Percentiles rank a stretch among this genome's conserved stretches.
Evolutionary conservation across 2,888 invertebrate genomes (phyloP).

Genomic region (Alviniconcha strummeri): DNA sequence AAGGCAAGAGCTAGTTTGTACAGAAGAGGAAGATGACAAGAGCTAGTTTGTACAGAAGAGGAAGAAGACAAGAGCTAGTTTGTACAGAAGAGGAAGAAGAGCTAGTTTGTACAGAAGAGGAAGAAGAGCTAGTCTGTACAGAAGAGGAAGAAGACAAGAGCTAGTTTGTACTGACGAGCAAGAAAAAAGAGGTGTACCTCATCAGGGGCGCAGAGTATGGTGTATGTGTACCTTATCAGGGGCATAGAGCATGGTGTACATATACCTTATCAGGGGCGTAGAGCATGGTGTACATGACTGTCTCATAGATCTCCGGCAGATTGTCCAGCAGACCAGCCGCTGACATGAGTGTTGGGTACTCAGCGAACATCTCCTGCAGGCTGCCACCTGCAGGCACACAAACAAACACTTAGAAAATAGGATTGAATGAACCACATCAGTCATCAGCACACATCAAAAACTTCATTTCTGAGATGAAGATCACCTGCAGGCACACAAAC

Average conservation of each 20-base stretch:
- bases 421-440: too few species aligned
- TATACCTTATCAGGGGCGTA: slow-evolving; percentile 37
- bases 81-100: too few species aligned
- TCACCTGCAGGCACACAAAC: slow-evolving; percentile 25
- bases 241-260: background rate
- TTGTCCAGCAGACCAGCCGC: slow-evolving; percentile 35
- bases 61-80: too few species aligned
- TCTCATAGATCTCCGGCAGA: slow-evolving; percentile 42
- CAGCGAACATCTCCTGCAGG: slow-evolving; percentile 29
- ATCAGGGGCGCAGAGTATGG: background rate
- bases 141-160: too few species aligned
- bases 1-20: background rate
- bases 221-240: background rate
- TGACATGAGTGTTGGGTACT: slow-evolving; percentile 37
- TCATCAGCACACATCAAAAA: too few species aligned
- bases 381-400: slow-evolving; percentile 27
- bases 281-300: slow-evolving; percentile 35
- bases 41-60: too few species aligned
- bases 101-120: background rate
- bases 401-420: background rate
- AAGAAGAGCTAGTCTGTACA: background rate
- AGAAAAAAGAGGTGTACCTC: background rate
- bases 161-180: background rate
- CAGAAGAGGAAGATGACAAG: too few species aligned
- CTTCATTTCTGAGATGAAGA: too few species aligned